Conservation (phyloP, 2,797 vertebrate genomes). For the Propithecus perrieri region DNA sequence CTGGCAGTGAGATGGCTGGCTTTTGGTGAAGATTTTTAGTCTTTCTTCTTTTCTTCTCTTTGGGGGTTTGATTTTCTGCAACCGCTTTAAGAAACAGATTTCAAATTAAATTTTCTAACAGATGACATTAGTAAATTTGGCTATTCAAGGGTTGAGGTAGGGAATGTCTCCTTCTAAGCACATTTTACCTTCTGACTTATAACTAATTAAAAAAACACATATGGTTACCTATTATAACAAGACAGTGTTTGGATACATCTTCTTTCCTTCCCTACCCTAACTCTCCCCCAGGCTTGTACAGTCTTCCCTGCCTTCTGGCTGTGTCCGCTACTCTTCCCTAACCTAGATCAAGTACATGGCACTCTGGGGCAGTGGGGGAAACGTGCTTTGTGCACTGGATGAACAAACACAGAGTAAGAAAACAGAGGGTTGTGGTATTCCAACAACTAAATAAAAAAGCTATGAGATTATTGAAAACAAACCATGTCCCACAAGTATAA, state of each 20-base stretch:
- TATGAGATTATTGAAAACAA: slow-evolving; percentile 42
- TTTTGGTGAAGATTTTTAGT: not conserved
- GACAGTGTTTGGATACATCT: not conserved
- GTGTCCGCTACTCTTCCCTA: not conserved
- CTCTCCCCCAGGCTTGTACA: accelerated
- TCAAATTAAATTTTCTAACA: not conserved
- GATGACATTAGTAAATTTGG: not conserved
- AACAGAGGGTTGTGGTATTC: not conserved
- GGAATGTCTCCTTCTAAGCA: not conserved
- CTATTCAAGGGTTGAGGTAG: not conserved
- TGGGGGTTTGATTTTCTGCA: not conserved
- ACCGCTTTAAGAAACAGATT: slow-evolving; percentile 38
- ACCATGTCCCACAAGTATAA: slow-evolving; percentile 27
- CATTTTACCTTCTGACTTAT: not conserved
- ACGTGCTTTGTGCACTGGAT: not conserved
- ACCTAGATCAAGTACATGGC: not conserved
- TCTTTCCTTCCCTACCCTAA: not conserved
- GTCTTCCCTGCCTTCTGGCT: not conserved
- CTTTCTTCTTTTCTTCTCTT: not conserved
- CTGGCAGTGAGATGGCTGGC: not conserved
- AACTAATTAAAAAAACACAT: not conserved
- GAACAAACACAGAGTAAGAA: slow-evolving; percentile 28
- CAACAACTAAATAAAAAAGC: not conserved
- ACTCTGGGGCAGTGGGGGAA: not conserved
- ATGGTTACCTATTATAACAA: not conserved